Evolutionary conservation across 2,113 vertebrate species (phyloP).

Genomic region (Gracilinanus agilis): DNA sequence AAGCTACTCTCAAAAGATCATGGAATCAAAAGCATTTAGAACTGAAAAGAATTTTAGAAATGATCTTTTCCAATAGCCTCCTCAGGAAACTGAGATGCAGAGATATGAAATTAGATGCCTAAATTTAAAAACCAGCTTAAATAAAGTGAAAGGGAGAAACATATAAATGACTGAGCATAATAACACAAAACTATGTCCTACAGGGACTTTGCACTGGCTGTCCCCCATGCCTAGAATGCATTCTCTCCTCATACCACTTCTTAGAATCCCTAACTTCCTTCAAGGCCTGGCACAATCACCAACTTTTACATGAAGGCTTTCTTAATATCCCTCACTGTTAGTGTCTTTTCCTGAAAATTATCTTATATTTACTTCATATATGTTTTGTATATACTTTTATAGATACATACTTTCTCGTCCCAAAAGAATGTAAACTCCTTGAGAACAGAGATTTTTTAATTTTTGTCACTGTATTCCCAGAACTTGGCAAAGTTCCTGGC

Average conservation of each 20-base stretch:
- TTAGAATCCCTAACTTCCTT: no score
- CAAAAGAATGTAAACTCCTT: not conserved
- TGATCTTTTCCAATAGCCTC: not conserved
- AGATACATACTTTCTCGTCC: no score
- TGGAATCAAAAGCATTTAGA: not conserved
- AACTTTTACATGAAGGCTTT: not conserved
- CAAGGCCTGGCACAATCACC: not conserved
- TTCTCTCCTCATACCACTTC: no score
- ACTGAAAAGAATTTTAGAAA: not conserved
- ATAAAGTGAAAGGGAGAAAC: not conserved
- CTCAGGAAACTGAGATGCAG: not conserved
- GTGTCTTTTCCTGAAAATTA: not conserved
- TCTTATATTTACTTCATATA: not conserved
- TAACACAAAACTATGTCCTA: not conserved
- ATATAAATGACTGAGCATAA: not conserved
- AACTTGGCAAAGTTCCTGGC: not conserved
- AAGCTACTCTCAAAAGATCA: not conserved
- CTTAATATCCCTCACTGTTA: not conserved
- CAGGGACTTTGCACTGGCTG: no score
- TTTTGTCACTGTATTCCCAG: not conserved
- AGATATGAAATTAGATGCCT: not conserved
- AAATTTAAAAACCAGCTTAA: not conserved
- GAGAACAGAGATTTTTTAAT: not conserved
- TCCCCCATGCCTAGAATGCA: no score
- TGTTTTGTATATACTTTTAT: no score